These are phyloP conservation scores for Garra rufa DNA, from an alignment of 2,113 vertebrate genomes.

Conservation along the genomic window DNA sequence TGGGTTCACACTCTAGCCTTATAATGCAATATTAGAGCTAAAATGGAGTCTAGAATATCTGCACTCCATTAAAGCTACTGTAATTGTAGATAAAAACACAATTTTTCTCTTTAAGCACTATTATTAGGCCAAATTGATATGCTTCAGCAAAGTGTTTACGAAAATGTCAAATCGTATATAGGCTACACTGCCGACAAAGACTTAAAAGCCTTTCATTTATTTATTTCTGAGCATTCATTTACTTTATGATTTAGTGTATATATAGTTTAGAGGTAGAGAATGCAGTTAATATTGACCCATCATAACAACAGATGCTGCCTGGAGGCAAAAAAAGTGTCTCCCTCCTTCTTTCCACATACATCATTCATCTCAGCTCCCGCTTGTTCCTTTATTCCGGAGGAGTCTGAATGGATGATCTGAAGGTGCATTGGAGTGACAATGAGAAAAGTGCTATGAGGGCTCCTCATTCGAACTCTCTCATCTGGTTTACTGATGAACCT, in stretches of 20 bases:
- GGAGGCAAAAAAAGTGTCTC: neutral
- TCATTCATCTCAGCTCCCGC: neutral
- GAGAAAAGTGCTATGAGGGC: neutral
- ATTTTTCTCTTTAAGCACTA: neutral
- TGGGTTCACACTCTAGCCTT: neutral
- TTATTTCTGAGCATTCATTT: neutral
- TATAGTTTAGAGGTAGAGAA: neutral
- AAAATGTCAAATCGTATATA: neutral
- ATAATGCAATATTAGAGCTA: neutral
- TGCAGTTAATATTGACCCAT: neutral
- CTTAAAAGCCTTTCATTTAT: neutral
- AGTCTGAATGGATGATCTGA: neutral
- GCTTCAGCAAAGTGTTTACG: neutral
- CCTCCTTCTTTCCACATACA: neutral
- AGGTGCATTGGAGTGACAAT: neutral
- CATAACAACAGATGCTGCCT: neutral
- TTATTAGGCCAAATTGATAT: neutral
- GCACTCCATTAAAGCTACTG: neutral
- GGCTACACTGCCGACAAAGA: neutral
- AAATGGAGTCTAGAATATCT: neutral
- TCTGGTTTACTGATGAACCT: constrained; percentile 1
- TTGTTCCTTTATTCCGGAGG: neutral
- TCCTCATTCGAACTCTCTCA: neutral
- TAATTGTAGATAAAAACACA: neutral
- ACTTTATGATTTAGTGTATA: neutral